These are phyloP conservation scores for Halichondria panicea DNA, from an alignment of 37 sponge, comb jelly and placozoan genomes.

Conservation along the genomic window DNA sequence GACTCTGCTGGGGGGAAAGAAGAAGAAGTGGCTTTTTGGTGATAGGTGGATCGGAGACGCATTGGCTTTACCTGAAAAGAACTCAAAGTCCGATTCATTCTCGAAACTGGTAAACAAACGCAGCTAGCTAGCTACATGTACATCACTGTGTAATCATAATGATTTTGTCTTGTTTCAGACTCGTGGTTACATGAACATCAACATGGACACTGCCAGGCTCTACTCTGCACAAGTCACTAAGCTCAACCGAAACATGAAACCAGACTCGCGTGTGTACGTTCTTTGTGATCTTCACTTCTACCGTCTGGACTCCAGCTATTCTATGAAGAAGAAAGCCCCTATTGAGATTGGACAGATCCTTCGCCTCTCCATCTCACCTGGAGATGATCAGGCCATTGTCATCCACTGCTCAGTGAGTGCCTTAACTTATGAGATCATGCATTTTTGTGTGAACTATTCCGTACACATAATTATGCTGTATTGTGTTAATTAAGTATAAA, in stretches of 20 bases:
- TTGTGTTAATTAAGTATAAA: too few relatives aligned
- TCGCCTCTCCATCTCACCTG: constrained; percentile 42
- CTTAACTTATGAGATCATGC: too few relatives aligned
- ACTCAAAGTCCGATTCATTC: constrained; percentile 21
- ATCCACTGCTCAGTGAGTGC: constrained; percentile 57
- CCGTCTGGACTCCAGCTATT: constrained; percentile 52
- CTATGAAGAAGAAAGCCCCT: constrained; percentile 50
- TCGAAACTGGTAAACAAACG: constrained; percentile 41
- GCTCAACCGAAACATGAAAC: constrained; percentile 48
- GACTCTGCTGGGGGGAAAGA: constrained; percentile 33
- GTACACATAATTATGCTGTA: too few relatives aligned
- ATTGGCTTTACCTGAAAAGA: constrained; percentile 25
- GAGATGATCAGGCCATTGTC: constrained; percentile 54
- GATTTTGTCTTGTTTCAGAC: constrained; percentile 42
- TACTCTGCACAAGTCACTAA: constrained; percentile 70
- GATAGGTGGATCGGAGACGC: constrained; percentile 63
- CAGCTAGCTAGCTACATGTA: too few relatives aligned
- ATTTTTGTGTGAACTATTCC: too few relatives aligned
- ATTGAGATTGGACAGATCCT: constrained; percentile 36
- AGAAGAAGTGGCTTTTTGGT: constrained; percentile 27
- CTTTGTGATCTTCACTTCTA: constrained; percentile 65
- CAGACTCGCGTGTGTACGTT: constrained; percentile 41
- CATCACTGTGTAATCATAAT: too few relatives aligned
- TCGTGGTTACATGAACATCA: constrained; percentile 35
- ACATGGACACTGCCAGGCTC: constrained; percentile 25